Percentiles rank a stretch among this genome's conserved stretches.
phyloP scores from a whole-genome alignment of 92 coral and sea anemone genomes.

The Actinostola sp. region DNA sequence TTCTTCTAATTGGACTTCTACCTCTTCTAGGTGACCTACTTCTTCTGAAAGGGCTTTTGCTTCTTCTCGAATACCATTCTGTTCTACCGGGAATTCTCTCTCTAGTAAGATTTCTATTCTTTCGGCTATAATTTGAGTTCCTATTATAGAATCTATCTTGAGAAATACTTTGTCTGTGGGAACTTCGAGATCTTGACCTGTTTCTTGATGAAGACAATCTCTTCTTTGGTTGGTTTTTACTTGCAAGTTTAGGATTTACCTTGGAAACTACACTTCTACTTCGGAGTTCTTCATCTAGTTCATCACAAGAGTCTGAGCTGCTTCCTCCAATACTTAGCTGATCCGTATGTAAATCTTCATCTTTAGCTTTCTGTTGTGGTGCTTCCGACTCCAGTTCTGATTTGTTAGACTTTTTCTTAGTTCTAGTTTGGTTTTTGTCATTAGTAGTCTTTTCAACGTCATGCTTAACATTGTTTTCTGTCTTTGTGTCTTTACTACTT shows the following conservation, averaged over 20 bases:
- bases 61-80: constrained; percentile 12
- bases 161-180: constrained; percentile 21
- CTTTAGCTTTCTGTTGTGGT: constrained; percentile 16
- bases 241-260: constrained; percentile 27
- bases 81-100: constrained; percentile 6
- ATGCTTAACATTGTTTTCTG: not conserved
- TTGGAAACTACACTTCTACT: constrained; percentile 61
- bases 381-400: constrained; percentile 5
- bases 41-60: constrained; percentile 5
- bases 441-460: not conserved
- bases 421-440: not conserved
- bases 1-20: constrained; percentile 3
- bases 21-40: constrained; percentile 14
- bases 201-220: constrained; percentile 11
- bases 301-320: constrained; percentile 68
- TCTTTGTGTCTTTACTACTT: not conserved
- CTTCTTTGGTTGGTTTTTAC: not conserved
- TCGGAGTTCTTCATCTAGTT: constrained; percentile 63
- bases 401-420: not conserved
- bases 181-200: constrained; percentile 41
- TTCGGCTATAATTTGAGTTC: constrained; percentile 8
- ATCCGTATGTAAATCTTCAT: constrained; percentile 49
- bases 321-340: constrained; percentile 81
- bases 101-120: constrained; percentile 23
- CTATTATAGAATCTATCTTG: constrained; percentile 39